Evolutionary conservation across 2,113 vertebrate species (phyloP), one percentile per base, ranked within the genome.

Genomic region (Thalassarche chlororhynchos): DNA sequence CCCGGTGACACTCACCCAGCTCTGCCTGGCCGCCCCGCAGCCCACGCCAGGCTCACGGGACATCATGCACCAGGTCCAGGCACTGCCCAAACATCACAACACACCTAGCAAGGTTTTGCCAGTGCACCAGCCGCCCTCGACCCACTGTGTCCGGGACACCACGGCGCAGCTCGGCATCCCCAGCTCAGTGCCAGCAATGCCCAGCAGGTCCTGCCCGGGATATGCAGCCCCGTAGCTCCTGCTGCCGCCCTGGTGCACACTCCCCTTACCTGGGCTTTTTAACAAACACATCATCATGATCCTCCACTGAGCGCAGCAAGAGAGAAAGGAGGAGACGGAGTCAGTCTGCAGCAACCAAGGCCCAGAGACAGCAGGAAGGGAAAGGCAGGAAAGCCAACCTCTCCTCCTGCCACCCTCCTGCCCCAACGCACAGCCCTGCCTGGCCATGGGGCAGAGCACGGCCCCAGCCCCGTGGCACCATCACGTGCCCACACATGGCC

Each of bases 201-300:
- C 57, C 76, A 47, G 29, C 1, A 10, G 44, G 40, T 23, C 81
- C 79, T 83, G 75, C 60, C 42, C 1, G 4, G 70, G 70, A 58
- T 17, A 66, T 20, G 36, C 90, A 88, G 79, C 38, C 81, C 61
- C 20, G 7, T 4, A 9, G 44, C 62, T 78, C 47, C 65, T 49
- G 55, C 44, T 86, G 78, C 36, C 4, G 6, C 65, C 36, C 32
- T 24, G 51, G 17, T 12, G 34, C 65, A 71, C 1, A 0, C 14
- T 24, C 36, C 49, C 70, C 98, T 99, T 99, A 99, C 99, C 99
- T 99, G 97, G 99, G 98, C 96, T 98, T 98, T 98, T 99, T 99
- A 99, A 99, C 96, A 97, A 79, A 84, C 90, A 12, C 60, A 62
- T 64, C 61, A 2, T 99, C 99, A 90, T 97, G 99, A 98, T 99